Evolutionary conservation across 1,140 invertebrate species (phyloP), one percentile per base, ranked within the genome.

Genomic region (Harpegnathos saltator): DNA sequence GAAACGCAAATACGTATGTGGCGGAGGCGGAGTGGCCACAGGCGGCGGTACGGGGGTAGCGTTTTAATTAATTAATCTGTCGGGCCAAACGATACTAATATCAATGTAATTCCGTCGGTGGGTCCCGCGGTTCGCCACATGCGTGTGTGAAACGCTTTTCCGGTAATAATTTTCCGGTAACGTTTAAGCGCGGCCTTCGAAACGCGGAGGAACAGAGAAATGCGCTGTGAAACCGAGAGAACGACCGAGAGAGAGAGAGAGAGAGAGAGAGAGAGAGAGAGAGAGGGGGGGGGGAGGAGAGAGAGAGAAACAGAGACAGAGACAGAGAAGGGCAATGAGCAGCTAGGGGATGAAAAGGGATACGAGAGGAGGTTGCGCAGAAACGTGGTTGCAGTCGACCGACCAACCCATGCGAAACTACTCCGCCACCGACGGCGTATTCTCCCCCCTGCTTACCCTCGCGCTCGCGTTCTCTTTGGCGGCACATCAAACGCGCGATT

Each of bases 11-110:
- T 78, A 84, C 29, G 58, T 19, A 74, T 71, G 75, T 50, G 77
- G 73, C 52, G 62, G 59, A 73, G 77, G 73, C 52, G 62, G 59
- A 73, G 68, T 81, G 56, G 74, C 59, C 66, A 81, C 78, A 77
- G 69, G 77, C 86, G 75, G 83, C 52, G 22, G 58, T 50, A 56
- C 75, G 59, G 75, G 71, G 77, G 68, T 80, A n/a, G 74, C 87
- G 90, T 93, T 94, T 94, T 93, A 93, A 94, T 94, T 94, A 94
- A 94, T 94, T 94, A 93, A 94, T 94, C 89, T 88, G 87, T 85
- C 83, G 85, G 72, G 48, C 73, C 87, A 89, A 90, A 92, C 90
- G 89, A 91, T 91, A 91, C 91, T 93, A 92, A 93, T 93, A 93
- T 91, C 91, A 91, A 91, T 92, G 92, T 93, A 91, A 93, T 93